Conservation (phyloP, 1,140 invertebrate species). For the Macrobrachium rosenbergii region DNA sequence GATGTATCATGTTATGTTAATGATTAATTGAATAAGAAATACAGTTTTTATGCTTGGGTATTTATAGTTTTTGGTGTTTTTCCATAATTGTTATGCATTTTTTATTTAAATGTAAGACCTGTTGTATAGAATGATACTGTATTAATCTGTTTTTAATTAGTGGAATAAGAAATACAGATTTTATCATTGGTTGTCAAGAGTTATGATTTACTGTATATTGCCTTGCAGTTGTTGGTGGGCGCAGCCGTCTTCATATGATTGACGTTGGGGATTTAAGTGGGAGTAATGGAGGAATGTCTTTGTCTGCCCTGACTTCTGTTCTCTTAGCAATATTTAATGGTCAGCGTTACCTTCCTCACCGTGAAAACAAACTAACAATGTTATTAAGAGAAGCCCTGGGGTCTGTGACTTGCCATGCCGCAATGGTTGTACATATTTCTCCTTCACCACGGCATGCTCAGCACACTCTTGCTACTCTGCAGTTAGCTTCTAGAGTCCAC, state of each 20-base stretch:
- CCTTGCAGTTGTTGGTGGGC: constrained; percentile 87
- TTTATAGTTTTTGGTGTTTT: neutral
- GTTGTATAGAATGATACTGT: neutral
- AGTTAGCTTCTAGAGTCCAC: constrained; percentile 93
- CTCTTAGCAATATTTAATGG: constrained; percentile 95
- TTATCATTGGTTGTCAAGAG: too few relatives aligned
- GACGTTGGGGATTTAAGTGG: constrained; percentile 86
- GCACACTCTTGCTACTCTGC: constrained; percentile 92
- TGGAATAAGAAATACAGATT: neutral
- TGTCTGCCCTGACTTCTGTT: constrained; percentile 93
- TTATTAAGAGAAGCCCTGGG: constrained; percentile 92
- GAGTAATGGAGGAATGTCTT: constrained; percentile 78
- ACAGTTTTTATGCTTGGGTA: constrained; percentile 66
- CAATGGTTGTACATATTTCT: constrained; percentile 96
- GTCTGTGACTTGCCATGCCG: constrained; percentile 93
- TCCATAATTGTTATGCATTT: neutral
- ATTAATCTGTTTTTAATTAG: neutral
- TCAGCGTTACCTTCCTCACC: constrained; percentile 77
- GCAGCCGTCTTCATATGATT: constrained; percentile 92
- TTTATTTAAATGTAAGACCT: neutral
- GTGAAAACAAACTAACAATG: constrained; percentile 79
- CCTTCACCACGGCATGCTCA: constrained; percentile 85
- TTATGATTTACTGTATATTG: too few relatives aligned
- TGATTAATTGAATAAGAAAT: too few relatives aligned
- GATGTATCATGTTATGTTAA: too few relatives aligned